A percentile compares a stretch with the other conserved stretches of the same genome.
phyloP scores from a whole-genome alignment of 2,888 invertebrate genomes.

The Dicyrtomina minuta region DNA sequence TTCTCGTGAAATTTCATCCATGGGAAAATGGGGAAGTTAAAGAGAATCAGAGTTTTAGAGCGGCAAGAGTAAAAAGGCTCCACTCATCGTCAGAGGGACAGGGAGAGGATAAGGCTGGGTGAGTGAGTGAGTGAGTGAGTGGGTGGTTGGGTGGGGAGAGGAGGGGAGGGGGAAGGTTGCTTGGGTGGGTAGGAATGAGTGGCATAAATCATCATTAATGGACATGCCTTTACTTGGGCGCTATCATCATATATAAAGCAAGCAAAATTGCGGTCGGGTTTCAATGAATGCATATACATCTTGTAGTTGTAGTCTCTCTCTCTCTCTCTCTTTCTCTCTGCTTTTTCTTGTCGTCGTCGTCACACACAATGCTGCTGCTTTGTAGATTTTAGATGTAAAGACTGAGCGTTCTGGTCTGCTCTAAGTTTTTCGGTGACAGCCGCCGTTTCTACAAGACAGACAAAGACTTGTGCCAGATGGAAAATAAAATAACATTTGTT shows the following conservation, averaged over 20 bases:
- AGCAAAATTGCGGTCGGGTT: conserved; percentile 18
- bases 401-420: no score
- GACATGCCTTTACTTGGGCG: conserved; percentile 38
- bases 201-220: conserved; percentile 53
- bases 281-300: neutral
- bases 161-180: neutral
- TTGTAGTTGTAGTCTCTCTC: neutral
- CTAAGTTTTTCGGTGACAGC: neutral
- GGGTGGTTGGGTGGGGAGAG: no score
- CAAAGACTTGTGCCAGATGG: no score
- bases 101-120: neutral
- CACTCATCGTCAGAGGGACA: neutral
- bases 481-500: no score
- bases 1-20: neutral
- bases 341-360: neutral
- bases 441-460: neutral
- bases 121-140: no score
- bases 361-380: no score
- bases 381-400: no score
- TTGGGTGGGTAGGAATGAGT: conserved; percentile 38
- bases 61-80: neutral
- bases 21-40: neutral
- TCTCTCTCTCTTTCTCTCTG: neutral
- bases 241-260: conserved; percentile 25
- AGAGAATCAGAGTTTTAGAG: neutral